These are phyloP conservation scores for Tetranychus truncatus DNA, from an alignment of 2,888 invertebrate genomes.

Conservation along the genomic window DNA sequence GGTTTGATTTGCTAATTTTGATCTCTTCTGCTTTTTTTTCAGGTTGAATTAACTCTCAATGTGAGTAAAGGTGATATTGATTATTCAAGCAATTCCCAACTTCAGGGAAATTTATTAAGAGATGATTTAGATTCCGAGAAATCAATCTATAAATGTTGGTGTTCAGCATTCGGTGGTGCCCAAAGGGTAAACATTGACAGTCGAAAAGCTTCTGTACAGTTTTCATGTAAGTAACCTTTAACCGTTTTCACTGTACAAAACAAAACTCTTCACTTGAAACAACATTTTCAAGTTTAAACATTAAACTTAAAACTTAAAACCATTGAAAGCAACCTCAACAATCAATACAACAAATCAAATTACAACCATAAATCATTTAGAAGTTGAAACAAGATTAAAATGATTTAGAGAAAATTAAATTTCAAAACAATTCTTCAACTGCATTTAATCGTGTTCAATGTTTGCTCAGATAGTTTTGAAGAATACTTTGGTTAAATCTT, in stretches of 20 bases:
- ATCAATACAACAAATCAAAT: no score
- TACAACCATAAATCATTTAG: no score
- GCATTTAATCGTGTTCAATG: no score
- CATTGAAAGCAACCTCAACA: no score
- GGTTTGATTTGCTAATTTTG: neutral
- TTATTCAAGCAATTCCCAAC: neutral
- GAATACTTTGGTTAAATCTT: no score
- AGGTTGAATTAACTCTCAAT: neutral
- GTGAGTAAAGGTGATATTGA: neutral
- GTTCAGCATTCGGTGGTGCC: neutral
- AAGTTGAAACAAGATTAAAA: no score
- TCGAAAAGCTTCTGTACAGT: neutral
- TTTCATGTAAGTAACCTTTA: conserved; percentile 1
- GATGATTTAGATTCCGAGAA: neutral
- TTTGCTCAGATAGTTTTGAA: no score
- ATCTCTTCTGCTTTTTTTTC: neutral
- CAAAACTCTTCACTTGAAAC: no score
- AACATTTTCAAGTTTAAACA: no score
- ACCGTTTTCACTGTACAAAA: neutral
- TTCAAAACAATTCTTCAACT: no score
- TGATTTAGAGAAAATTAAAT: no score
- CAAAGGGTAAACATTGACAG: neutral
- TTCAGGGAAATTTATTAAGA: neutral
- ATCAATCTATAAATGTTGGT: neutral
- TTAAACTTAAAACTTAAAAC: no score